Evolutionary conservation across 2,888 invertebrate genomes (phyloP), one percentile per base, ranked within the genome.

Genomic region (Drosophila aldrichi): DNA sequence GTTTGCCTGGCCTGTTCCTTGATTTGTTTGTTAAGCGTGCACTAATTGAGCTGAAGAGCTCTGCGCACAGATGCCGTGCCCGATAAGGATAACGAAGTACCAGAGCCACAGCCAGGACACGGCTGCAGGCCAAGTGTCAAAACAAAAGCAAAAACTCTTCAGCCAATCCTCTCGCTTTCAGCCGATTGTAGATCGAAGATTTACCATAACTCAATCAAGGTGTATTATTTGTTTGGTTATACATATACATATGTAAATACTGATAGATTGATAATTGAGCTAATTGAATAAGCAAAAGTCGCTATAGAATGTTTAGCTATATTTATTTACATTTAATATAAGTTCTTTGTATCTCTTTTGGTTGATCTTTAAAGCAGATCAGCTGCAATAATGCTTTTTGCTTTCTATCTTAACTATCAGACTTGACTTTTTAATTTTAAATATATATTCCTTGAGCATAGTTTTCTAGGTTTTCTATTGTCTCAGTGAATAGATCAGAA

Each of bases 1-100:
- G 56, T 70, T 69, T 55, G 49, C 62, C 29, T 34, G 61, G 56
- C 41, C 62, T 68, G 57, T 66, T 70, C 60, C 54, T 64, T 70
- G 70, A 74, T 84, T 88, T 81, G 76, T 77, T 82, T 70, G 79
- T 75, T 76, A 73, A 86, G 74, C 85, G 89, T 77, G 89, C 88
- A 80, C 85, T 86, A 86, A 86, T 86, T 86, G 80, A 89, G 87
- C 70, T 87, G 56, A 80, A 78, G 80, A 67, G 85, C 60, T 58
- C 70, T 55, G 43, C 65, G 56, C 73, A 62, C 80, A 72, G 82
- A 86, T 82, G 60, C 20, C 52, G 9, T 29, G 8, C 29, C 56
- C 49, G 77, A 79, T 75, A 74, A 77, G 85, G 57, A 68, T 74
- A 61, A 74, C 69, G 69, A 64, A 69, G 74, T 70, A 32, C 18